These are phyloP conservation scores for Podabrus alpinus DNA, from an alignment of 2,888 invertebrate genomes.

Conservation along the genomic window DNA sequence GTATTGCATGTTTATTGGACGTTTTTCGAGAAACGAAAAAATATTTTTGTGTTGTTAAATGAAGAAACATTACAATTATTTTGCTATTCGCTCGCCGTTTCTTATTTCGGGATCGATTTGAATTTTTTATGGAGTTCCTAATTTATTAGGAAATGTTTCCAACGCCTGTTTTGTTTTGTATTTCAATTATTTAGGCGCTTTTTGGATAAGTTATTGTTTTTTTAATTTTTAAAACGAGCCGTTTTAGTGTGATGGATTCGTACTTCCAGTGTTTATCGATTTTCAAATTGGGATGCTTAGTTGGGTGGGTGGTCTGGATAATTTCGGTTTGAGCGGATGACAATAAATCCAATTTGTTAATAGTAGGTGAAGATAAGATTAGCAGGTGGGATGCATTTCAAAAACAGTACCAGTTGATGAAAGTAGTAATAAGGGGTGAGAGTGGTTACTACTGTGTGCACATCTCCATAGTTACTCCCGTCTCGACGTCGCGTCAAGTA, in stretches of 20 bases:
- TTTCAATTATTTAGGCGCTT: neutral
- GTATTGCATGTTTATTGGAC: too few relatives aligned
- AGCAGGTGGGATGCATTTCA: neutral
- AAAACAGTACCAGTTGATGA: conserved; percentile 1
- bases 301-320: neutral
- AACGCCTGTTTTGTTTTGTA: neutral
- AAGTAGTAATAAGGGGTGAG: conserved; percentile 22
- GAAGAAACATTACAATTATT: neutral
- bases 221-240: neutral
- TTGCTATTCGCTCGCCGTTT: neutral
- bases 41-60: neutral
- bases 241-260: neutral
- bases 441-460: conserved; percentile 32
- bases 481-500: conserved; percentile 32
- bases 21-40: neutral
- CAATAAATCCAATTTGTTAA: neutral
- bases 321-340: neutral
- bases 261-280: neutral
- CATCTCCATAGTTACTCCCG: conserved; percentile 48
- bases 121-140: neutral
- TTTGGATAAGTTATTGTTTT: neutral
- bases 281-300: neutral
- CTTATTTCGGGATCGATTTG: neutral
- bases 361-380: neutral
- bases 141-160: neutral